phyloP scores from a whole-genome alignment of 2,797 vertebrate species.

The Epinephelus coioides region DNA sequence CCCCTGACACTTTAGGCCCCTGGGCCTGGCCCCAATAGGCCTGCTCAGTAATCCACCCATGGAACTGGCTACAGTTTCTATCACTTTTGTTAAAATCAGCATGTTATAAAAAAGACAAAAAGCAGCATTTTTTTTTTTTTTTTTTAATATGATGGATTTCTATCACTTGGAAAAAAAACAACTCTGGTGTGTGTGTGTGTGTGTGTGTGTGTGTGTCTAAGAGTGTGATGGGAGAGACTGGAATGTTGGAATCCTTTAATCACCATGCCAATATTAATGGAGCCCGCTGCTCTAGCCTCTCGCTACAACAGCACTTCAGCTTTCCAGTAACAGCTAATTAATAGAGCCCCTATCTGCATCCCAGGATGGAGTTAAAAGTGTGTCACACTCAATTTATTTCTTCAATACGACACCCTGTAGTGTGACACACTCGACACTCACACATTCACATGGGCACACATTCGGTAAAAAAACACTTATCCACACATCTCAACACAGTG shows the following conservation, averaged over 20 bases:
- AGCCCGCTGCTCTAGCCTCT: conserved; percentile 52
- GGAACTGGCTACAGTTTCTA: background rate
- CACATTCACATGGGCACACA: conserved; percentile 16
- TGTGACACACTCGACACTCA: conserved; percentile 25
- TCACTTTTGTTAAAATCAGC: background rate
- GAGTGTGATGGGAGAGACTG: conserved; percentile 21
- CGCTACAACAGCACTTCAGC: conserved; percentile 63
- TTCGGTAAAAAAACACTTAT: background rate
- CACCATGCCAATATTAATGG: conserved; percentile 67
- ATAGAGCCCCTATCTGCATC: conserved; percentile 71
- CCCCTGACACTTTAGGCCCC: too few relatives aligned
- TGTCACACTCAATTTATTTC: conserved; percentile 74
- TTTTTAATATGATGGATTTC: conserved; percentile 15
- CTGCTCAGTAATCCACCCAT: too few relatives aligned
- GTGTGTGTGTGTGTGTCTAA: conserved; percentile 14
- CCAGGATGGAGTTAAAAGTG: conserved; percentile 68
- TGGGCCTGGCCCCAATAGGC: too few relatives aligned
- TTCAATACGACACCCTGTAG: conserved; percentile 51
- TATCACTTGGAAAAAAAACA: conserved; percentile 3
- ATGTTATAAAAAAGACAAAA: conserved; percentile 21
- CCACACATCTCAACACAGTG: background rate
- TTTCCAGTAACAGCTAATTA: conserved; percentile 82
- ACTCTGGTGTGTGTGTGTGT: background rate
- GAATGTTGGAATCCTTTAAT: conserved; percentile 66
- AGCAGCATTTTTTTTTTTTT: conserved; percentile 18